A percentile compares a stretch with the other conserved stretches of the same genome.
phyloP scores from a whole-genome alignment of 2,113 vertebrate species.

The Leucopsar rothschildi region DNA sequence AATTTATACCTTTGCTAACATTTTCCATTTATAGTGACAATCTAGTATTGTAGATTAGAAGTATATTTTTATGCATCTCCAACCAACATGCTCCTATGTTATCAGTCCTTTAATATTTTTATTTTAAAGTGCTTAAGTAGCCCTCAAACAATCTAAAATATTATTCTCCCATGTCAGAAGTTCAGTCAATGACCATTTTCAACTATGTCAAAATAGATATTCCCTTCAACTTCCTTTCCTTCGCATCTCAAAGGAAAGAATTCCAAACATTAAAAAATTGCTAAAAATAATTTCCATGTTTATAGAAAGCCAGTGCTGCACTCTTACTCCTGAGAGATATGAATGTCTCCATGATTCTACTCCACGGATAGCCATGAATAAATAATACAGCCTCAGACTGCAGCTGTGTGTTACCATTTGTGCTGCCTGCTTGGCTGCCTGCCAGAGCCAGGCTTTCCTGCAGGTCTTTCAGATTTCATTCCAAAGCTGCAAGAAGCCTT shows the following conservation, averaged over 20 bases:
- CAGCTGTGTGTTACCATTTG: neutral
- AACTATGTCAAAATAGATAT: neutral
- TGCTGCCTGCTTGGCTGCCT: neutral
- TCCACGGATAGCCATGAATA: neutral
- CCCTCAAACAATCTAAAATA: neutral
- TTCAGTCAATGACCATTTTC: neutral
- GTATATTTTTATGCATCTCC: neutral
- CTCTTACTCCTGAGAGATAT: neutral
- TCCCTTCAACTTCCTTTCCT: neutral
- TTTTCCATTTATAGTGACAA: neutral
- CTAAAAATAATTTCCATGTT: neutral
- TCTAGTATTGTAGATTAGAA: neutral
- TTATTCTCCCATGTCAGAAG: neutral
- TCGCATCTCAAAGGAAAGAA: neutral
- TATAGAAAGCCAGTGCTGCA: neutral
- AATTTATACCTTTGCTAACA: neutral
- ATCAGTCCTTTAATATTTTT: neutral
- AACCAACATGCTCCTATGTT: neutral
- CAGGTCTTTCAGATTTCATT: neutral
- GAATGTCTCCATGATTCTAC: neutral
- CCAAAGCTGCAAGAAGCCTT: neutral
- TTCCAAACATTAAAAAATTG: neutral
- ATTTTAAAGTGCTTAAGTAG: neutral
- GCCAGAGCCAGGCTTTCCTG: neutral
- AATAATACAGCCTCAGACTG: neutral